A percentile compares a stretch with the other conserved stretches of the same genome.
Evolutionary conservation across 1,140 invertebrate species (phyloP).

Genomic region (Drosophila kanapiae): DNA sequence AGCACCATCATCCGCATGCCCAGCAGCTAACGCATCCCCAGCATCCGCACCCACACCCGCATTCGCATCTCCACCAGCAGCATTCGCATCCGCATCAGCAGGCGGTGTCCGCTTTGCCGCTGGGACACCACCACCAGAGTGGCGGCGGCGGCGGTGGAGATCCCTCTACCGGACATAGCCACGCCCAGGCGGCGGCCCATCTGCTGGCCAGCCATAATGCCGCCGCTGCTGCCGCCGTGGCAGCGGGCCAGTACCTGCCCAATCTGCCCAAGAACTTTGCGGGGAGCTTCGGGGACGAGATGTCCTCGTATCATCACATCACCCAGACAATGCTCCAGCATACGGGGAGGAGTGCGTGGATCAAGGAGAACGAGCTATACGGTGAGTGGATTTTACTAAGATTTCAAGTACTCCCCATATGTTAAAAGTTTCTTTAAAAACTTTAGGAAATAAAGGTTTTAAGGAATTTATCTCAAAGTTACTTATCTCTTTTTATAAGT

Average conservation of each 20-base stretch:
- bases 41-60: conserved; percentile 38
- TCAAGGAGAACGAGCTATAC: conserved; percentile 82
- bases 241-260: conserved; percentile 76
- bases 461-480: too few species aligned
- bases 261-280: conserved; percentile 79
- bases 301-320: conserved; percentile 83
- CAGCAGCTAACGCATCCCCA: conserved; percentile 27
- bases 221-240: conserved; percentile 73
- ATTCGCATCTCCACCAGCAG: conserved; percentile 51
- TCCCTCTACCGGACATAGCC: conserved; percentile 35
- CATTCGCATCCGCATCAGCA: conserved; percentile 45
- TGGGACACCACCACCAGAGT: conserved; percentile 51
- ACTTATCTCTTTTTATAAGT: too few species aligned
- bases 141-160: conserved; percentile 29
- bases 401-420: too few species aligned
- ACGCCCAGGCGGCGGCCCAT: conserved; percentile 77
- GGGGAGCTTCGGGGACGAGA: conserved; percentile 74
- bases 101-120: conserved; percentile 24
- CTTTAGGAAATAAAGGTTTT: too few species aligned
- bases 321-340: conserved; percentile 82
- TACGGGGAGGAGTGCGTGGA: conserved; percentile 76
- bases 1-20: conserved; percentile 47
- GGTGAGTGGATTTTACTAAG: conserved; percentile 58
- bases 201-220: conserved; percentile 80
- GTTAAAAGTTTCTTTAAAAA: too few species aligned